A percentile compares a stretch with the other conserved stretches of the same genome.
Evolutionary conservation across 2,113 vertebrate genomes (phyloP).

Genomic region (Pachypanchax playfairii): DNA sequence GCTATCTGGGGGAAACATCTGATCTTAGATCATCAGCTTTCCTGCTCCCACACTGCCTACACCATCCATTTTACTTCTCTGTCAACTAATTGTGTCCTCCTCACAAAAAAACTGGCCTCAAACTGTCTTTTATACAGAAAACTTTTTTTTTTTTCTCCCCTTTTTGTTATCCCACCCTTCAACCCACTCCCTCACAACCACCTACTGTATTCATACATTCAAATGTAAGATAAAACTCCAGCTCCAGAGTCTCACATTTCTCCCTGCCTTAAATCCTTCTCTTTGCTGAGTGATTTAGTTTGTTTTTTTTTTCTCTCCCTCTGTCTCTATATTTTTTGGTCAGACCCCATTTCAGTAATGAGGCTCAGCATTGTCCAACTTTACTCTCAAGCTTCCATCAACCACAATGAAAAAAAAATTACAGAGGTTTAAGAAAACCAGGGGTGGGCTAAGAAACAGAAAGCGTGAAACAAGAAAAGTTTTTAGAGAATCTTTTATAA

Average conservation of each 20-base stretch:
- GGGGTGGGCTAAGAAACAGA: constrained; percentile 57
- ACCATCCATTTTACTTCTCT: constrained; percentile 7
- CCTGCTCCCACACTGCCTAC: constrained; percentile 14
- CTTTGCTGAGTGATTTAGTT: constrained; percentile 50
- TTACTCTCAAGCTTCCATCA: constrained; percentile 60
- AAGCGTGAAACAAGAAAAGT: constrained; percentile 52
- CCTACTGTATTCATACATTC: constrained; percentile 65
- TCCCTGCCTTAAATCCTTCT: constrained; percentile 48
- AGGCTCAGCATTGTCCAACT: constrained; percentile 61
- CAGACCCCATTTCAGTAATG: constrained; percentile 56
- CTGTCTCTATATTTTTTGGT: constrained; percentile 35
- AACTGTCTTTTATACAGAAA: constrained; percentile 60
- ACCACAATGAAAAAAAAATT: constrained; percentile 21
- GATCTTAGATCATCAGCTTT: constrained; percentile 58
- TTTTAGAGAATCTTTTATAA: constrained; percentile 22
- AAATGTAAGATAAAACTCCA: constrained; percentile 60
- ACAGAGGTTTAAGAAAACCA: constrained; percentile 45
- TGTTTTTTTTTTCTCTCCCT: constrained; percentile 5
- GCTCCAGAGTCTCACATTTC: constrained; percentile 1
- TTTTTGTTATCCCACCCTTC: constrained; percentile 46
- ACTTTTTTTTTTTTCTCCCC: constrained; percentile 45
- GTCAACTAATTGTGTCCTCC: constrained; percentile 37
- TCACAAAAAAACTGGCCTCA: constrained; percentile 39
- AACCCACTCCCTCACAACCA: constrained; percentile 8
- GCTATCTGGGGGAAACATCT: constrained; percentile 74